Evolutionary conservation across 2,113 vertebrate species (phyloP), one percentile per base, ranked within the genome.

Genomic region (Eubucco bourcierii): DNA sequence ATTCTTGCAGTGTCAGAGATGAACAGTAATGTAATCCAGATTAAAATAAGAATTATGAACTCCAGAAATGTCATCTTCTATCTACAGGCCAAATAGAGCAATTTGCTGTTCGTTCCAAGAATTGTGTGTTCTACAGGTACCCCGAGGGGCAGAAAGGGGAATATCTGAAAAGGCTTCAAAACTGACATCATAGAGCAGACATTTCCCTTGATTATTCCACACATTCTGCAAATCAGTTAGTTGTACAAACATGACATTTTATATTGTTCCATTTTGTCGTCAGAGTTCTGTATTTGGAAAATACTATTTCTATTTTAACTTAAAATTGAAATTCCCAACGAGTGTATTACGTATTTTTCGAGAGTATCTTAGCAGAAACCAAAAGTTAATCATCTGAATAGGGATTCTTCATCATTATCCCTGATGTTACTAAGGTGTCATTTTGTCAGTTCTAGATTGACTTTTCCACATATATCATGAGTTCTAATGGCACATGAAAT

Each of bases 21-120:
- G 60, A 79, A 72, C 29, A 82, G 34, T 74, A 82, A 85, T 60
- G 53, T 88, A 90, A 80, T 93, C 61, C 80, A 96, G 83, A 84
- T 24, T 95, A 93, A 88, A 94, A n/a, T 73, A 83, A 87, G 66
- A 87, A 91, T 93, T 14, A 61, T 93, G 53, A 95, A 64, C 21
- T 13, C 17, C 86, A 81, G 87, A 59, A 81, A 79, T 44, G 44
- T 44, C 44, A 39, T 76, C 53, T 94, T 63, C 77, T n/a, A 72
- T 93, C 50, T 93, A 37, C 59, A 59, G 81, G 89, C 68, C 83
- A 96, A 44, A 84, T 90, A 66, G 52, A 39, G 31, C 63, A 92
- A 77, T 59, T 84, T 86, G 12, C 7, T 75, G 3, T 84, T 77
- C 5, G 41, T 95, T 94, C 70, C 67, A 92, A 90, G 59, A 90